These are phyloP conservation scores for Anomalospiza imberbis DNA, from an alignment of 2,797 vertebrate species.

Conservation along the genomic window DNA sequence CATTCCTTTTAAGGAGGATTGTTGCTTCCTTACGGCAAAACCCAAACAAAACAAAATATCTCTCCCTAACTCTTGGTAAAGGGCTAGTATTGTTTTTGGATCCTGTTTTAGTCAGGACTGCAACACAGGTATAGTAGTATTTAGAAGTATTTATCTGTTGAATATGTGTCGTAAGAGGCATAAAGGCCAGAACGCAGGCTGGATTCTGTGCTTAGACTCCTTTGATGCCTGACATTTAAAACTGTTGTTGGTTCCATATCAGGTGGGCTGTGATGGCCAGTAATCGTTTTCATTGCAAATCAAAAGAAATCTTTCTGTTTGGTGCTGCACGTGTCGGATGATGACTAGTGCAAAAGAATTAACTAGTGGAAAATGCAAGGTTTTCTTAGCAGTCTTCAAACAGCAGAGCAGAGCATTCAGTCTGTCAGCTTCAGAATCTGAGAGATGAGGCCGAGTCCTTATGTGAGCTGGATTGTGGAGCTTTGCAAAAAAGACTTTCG, in stretches of 20 bases:
- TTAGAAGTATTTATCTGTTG: constrained; percentile 10
- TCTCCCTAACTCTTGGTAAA: background rate
- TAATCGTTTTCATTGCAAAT: constrained; percentile 28
- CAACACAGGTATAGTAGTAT: background rate
- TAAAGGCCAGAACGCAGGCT: background rate
- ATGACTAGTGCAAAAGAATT: background rate
- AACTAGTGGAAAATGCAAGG: background rate
- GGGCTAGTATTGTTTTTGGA: background rate
- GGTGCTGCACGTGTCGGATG: background rate
- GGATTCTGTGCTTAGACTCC: background rate
- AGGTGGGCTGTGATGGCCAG: background rate
- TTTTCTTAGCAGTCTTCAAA: background rate
- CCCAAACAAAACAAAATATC: background rate
- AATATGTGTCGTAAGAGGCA: background rate
- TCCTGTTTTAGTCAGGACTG: background rate
- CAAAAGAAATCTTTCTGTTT: constrained; percentile 28
- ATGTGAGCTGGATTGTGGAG: background rate
- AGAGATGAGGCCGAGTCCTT: background rate
- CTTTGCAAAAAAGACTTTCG: background rate
- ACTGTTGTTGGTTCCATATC: background rate
- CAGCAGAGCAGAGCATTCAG: background rate
- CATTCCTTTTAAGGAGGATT: background rate
- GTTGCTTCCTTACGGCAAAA: background rate
- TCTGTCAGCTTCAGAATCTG: background rate
- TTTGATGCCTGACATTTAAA: constrained; percentile 33